A percentile compares a stretch with the other conserved stretches of the same genome.
Evolutionary conservation across 2,888 invertebrate genomes (phyloP).

Genomic region (Odontothrips loti): DNA sequence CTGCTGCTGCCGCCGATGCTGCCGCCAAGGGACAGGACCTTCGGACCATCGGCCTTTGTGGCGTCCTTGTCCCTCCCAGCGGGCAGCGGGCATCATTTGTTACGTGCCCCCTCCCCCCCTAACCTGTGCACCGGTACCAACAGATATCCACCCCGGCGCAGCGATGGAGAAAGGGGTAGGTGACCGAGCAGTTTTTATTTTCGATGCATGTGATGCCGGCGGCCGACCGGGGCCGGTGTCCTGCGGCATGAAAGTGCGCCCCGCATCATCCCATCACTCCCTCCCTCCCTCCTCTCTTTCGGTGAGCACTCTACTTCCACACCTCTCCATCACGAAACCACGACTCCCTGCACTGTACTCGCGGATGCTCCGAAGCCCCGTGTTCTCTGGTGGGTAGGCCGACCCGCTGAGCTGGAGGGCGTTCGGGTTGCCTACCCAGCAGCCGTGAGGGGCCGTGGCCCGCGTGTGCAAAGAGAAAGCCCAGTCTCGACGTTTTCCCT

Average conservation of each 20-base stretch:
- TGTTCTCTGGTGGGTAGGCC: too few relatives aligned
- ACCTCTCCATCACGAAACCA: too few relatives aligned
- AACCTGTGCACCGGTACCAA: neutral
- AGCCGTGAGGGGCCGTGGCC: too few relatives aligned
- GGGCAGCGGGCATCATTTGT: neutral
- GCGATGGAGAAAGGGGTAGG: neutral
- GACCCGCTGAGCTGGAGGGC: too few relatives aligned
- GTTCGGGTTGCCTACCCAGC: too few relatives aligned
- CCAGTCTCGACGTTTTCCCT: too few relatives aligned
- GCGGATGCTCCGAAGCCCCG: too few relatives aligned
- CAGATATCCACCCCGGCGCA: neutral
- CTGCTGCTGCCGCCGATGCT: too few relatives aligned
- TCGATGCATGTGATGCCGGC: neutral
- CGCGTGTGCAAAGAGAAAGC: too few relatives aligned
- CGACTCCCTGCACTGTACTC: too few relatives aligned
- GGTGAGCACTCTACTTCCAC: neutral
- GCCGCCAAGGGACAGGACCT: too few relatives aligned
- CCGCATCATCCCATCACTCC: neutral
- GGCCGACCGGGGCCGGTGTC: neutral
- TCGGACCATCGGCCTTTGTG: neutral
- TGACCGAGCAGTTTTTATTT: neutral
- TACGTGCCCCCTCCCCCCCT: neutral
- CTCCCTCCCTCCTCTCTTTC: neutral
- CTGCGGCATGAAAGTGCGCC: neutral
- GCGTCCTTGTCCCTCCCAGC: constrained; percentile 19